phyloP scores from a whole-genome alignment of 2,888 invertebrate genomes.

The Hemithea aestivaria region DNA sequence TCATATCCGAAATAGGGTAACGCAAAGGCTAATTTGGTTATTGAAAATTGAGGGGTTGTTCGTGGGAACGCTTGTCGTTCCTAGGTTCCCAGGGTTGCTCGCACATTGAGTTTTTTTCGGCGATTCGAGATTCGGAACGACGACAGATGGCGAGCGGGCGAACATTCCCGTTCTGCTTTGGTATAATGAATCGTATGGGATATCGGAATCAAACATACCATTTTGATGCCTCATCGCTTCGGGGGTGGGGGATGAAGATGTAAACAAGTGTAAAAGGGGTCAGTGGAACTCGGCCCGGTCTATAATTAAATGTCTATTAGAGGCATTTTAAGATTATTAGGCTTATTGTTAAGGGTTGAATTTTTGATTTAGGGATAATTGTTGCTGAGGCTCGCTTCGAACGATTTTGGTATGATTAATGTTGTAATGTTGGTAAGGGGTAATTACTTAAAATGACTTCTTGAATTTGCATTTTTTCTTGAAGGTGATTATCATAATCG shows the following conservation, averaged over 20 bases:
- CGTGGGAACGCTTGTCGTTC: slow-evolving; percentile 83
- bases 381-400: slow-evolving; percentile 43
- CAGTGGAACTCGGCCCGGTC: slow-evolving; percentile 64
- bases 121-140: slow-evolving; percentile 72
- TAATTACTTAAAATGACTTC: slow-evolving; percentile 27
- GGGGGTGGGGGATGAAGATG: slow-evolving; percentile 71
- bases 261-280: slow-evolving; percentile 80
- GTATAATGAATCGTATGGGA: slow-evolving; percentile 75
- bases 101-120: slow-evolving; percentile 77
- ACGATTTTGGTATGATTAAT: slow-evolving; percentile 39
- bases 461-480: slow-evolving; percentile 12
- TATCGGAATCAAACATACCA: slow-evolving; percentile 76
- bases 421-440: slow-evolving; percentile 36
- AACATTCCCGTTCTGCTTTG: slow-evolving; percentile 71
- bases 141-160: slow-evolving; percentile 78
- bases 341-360: slow-evolving; percentile 59
- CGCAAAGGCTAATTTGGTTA: slow-evolving; percentile 81
- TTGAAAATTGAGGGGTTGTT: slow-evolving; percentile 80
- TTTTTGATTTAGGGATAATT: slow-evolving; percentile 57
- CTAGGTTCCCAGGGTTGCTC: slow-evolving; percentile 82
- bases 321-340: slow-evolving; percentile 68
- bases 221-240: slow-evolving; percentile 73
- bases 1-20: slow-evolving; percentile 79
- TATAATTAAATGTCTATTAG: slow-evolving; percentile 78
- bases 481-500: background rate